Evolutionary conservation across 1,140 invertebrate genomes (phyloP).

Genomic region (Rhopalosiphum maidis): DNA sequence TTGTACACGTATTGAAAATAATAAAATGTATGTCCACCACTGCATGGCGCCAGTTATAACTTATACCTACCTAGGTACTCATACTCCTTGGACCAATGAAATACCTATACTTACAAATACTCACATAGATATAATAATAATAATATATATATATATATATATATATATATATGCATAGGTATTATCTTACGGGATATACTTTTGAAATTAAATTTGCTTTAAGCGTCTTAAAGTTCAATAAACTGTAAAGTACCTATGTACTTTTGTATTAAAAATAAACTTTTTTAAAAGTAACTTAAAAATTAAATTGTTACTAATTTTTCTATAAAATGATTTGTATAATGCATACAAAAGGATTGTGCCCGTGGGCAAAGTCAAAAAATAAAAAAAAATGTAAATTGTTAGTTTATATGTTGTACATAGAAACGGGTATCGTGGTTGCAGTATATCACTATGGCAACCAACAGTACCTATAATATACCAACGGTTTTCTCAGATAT

Average conservation of each 20-base stretch:
- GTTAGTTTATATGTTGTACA: background rate
- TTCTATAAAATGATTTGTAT: background rate
- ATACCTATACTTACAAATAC: background rate
- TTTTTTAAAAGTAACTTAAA: background rate
- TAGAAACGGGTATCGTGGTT: background rate
- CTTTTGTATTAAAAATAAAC: background rate
- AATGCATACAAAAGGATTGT: background rate
- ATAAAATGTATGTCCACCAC: background rate
- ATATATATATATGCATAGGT: too few relatives aligned
- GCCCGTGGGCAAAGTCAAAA: background rate
- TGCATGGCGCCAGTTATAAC: background rate
- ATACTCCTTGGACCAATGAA: background rate
- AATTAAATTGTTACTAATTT: background rate
- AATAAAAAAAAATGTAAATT: background rate
- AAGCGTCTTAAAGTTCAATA: background rate
- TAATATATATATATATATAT: too few relatives aligned
- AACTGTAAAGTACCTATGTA: background rate
- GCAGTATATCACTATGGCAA: background rate
- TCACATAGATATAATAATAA: background rate
- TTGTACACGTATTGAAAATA: background rate
- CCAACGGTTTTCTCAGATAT: background rate
- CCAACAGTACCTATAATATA: background rate
- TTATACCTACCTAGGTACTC: background rate
- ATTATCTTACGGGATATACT: background rate
- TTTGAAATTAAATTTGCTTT: background rate